Percentiles rank a stretch among this genome's conserved stretches.
These are phyloP conservation scores for Phlogophora meticulosa DNA, from an alignment of 2,888 invertebrate genomes.

Conservation along the genomic window DNA sequence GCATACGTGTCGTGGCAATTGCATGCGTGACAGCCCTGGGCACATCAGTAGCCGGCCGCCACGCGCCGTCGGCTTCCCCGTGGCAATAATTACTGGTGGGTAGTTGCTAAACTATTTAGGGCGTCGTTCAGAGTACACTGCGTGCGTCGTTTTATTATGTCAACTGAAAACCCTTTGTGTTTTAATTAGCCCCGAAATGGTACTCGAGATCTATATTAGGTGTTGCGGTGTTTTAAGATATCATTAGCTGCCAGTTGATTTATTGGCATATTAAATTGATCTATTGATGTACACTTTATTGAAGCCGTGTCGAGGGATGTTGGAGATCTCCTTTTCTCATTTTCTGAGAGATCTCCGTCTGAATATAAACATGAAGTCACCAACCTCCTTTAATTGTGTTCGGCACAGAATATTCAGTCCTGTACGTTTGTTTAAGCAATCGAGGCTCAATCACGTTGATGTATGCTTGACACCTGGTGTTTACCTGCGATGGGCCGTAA, in stretches of 20 bases:
- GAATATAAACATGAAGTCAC: constrained; percentile 9
- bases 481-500: constrained; percentile 40
- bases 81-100: constrained; percentile 80
- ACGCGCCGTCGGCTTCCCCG: constrained; percentile 69
- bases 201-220: constrained; percentile 72
- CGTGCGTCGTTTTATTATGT: constrained; percentile 80
- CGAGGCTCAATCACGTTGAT: constrained; percentile 47
- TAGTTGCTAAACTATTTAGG: constrained; percentile 83
- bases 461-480: constrained; percentile 38
- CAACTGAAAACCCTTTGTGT: constrained; percentile 82
- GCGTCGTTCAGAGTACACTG: constrained; percentile 73
- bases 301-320: constrained; percentile 13
- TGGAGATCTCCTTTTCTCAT: neutral
- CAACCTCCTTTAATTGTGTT: constrained; percentile 27
- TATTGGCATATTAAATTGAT: constrained; percentile 45
- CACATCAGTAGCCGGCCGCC: constrained; percentile 56
- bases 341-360: neutral
- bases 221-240: constrained; percentile 65
- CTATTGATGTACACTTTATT: constrained; percentile 37
- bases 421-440: constrained; percentile 37
- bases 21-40: constrained; percentile 64
- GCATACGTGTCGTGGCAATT: constrained; percentile 46
- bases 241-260: constrained; percentile 48
- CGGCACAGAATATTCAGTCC: constrained; percentile 15
- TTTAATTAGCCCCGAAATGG: constrained; percentile 81